Conservation (phyloP, 2,797 vertebrate species). For the Pseudocheirus occidentalis region DNA sequence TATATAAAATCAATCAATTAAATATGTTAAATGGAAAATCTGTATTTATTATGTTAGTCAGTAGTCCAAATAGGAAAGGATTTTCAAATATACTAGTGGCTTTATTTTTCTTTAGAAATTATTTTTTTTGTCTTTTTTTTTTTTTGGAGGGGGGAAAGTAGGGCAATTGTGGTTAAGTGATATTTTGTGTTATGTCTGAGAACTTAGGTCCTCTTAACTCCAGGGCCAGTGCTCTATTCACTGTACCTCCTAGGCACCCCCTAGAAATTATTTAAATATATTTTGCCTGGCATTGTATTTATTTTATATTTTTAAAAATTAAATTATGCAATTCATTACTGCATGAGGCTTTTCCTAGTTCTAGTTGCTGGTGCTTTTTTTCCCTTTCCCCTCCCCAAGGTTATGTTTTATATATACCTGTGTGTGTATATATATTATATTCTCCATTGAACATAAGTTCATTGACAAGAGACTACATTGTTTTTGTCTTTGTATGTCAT, state of each 20-base stretch:
- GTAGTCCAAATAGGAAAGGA: slow-evolving; percentile 81
- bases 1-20: slow-evolving; percentile 99
- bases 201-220: no score
- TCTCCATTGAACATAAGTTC: neutral
- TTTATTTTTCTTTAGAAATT: slow-evolving; percentile 81
- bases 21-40: slow-evolving; percentile 95
- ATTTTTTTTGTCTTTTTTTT: slow-evolving; percentile 71
- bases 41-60: slow-evolving; percentile 91
- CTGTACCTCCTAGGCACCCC: no score
- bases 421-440: neutral
- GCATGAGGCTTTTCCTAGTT: neutral
- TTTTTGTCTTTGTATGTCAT: neutral
- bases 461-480: neutral
- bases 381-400: neutral
- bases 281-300: slow-evolving; percentile 92
- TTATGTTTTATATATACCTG: neutral
- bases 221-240: no score
- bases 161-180: no score
- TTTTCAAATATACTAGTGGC: slow-evolving; percentile 87
- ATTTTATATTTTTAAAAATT: slow-evolving; percentile 74
- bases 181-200: no score
- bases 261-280: slow-evolving; percentile 87
- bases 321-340: neutral
- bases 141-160: no score
- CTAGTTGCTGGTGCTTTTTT: neutral